These are phyloP conservation scores for Pocillopora grandis DNA, from an alignment of 92 coral and sea anemone species.

Conservation along the genomic window DNA sequence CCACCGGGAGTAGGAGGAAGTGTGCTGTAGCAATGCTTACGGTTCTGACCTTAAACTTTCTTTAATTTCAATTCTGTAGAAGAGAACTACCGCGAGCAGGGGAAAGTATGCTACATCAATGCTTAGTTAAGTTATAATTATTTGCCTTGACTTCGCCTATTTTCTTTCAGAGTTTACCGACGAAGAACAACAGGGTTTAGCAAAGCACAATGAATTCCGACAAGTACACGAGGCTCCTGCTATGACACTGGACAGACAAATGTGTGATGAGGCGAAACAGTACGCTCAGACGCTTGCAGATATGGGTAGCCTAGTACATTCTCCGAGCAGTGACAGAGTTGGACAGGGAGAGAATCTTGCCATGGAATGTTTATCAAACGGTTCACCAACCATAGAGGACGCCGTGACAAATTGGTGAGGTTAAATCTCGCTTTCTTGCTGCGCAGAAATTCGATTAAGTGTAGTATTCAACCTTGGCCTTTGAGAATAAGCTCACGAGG, in stretches of 20 bases:
- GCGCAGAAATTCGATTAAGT: neutral
- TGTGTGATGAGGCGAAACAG: conserved; percentile 59
- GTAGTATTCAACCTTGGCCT: neutral
- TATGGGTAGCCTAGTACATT: conserved; percentile 55
- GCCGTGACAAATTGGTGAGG: conserved; percentile 2
- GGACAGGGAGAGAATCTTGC: conserved; percentile 71
- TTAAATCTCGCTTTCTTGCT: neutral
- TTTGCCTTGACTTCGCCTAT: too few species aligned
- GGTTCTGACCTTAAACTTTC: too few species aligned
- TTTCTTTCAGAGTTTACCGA: neutral
- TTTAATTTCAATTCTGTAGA: too few species aligned
- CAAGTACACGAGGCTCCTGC: conserved; percentile 55
- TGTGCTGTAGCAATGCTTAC: too few species aligned
- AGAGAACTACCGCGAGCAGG: too few species aligned
- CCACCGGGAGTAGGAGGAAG: too few species aligned
- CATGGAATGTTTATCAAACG: conserved; percentile 38
- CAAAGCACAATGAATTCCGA: conserved; percentile 61
- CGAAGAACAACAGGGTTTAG: conserved; percentile 2
- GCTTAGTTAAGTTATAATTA: too few species aligned
- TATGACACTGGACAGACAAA: conserved; percentile 50
- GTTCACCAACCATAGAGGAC: neutral
- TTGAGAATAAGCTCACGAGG: neutral
- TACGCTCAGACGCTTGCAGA: conserved; percentile 54
- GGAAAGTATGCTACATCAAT: too few species aligned
- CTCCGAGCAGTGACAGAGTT: conserved; percentile 42